Evolutionary conservation across 2,888 invertebrate genomes (phyloP).

Genomic region (Eumacrocentrus americanus): DNA sequence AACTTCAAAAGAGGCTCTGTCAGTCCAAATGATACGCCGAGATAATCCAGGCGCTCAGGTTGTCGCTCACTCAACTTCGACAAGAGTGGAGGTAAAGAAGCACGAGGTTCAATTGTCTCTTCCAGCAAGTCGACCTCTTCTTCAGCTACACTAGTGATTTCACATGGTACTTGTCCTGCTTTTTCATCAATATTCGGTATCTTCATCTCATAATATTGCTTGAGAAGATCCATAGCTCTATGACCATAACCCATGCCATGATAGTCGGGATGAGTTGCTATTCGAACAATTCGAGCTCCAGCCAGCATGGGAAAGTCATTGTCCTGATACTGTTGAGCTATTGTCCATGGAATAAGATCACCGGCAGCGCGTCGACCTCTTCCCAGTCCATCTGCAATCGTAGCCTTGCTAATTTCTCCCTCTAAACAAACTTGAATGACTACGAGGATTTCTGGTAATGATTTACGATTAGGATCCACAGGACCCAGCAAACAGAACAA

Average conservation of each 20-base stretch:
- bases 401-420: slow-evolving; percentile 72
- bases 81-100: slow-evolving; percentile 86
- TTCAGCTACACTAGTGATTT: slow-evolving; percentile 66
- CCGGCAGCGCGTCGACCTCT: slow-evolving; percentile 92
- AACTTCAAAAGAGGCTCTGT: slow-evolving; percentile 90
- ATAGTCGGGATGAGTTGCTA: slow-evolving; percentile 98
- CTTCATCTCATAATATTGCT: slow-evolving; percentile 87
- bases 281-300: slow-evolving; percentile 92
- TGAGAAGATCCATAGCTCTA: slow-evolving; percentile 81
- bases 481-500: slow-evolving; percentile 94
- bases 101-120: slow-evolving; percentile 77
- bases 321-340: slow-evolving; percentile 96
- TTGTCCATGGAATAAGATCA: slow-evolving; percentile 98
- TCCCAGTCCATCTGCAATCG: slow-evolving; percentile 79
- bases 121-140: slow-evolving; percentile 70
- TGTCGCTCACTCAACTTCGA: slow-evolving; percentile 82
- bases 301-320: slow-evolving; percentile 87
- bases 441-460: slow-evolving; percentile 91
- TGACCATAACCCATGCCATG: slow-evolving; percentile 97
- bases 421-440: slow-evolving; percentile 86
- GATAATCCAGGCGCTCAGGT: slow-evolving; percentile 87
- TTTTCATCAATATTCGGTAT: slow-evolving; percentile 71
- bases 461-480: slow-evolving; percentile 71
- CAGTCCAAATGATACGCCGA: slow-evolving; percentile 94
- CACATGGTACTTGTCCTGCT: slow-evolving; percentile 44